These are phyloP conservation scores for Thecophora atra DNA, from an alignment of 2,888 invertebrate genomes.

Conservation along the genomic window DNA sequence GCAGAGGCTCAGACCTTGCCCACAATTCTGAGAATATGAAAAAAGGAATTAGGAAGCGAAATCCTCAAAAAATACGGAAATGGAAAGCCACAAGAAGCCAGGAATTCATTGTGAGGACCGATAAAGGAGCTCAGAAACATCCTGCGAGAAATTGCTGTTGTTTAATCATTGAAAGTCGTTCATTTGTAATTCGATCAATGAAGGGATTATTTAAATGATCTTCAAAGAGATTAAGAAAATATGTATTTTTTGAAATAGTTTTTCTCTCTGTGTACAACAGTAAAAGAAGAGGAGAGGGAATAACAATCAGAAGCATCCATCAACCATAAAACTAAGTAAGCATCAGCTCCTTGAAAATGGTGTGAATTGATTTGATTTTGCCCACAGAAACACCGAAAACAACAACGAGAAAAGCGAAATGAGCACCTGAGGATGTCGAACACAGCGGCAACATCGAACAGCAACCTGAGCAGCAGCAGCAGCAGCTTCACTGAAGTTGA, in stretches of 20 bases:
- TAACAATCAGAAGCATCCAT: neutral
- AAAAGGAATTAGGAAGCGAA: neutral
- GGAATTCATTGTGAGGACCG: too few species aligned
- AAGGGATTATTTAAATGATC: too few species aligned
- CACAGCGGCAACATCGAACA: slow-evolving; percentile 37
- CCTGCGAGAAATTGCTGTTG: too few species aligned
- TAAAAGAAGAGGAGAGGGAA: neutral
- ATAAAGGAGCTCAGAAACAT: too few species aligned
- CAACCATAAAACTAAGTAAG: neutral
- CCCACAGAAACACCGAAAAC: slow-evolving; percentile 4
- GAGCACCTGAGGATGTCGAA: slow-evolving; percentile 4
- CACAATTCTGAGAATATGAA: slow-evolving; percentile 14
- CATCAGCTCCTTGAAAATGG: slow-evolving; percentile 24
- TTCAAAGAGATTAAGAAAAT: too few species aligned
- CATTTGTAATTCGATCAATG: too few species aligned
- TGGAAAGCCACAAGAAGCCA: slow-evolving; percentile 16
- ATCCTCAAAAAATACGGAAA: neutral
- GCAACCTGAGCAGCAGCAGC: slow-evolving; percentile 40
- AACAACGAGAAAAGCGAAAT: slow-evolving; percentile 42
- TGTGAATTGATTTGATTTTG: slow-evolving; percentile 36
- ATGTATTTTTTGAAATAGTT: too few species aligned
- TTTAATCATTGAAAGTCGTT: too few species aligned
- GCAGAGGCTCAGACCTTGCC: neutral
- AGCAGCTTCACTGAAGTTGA: slow-evolving; percentile 42
- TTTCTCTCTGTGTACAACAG: neutral